A percentile compares a stretch with the other conserved stretches of the same genome.
Evolutionary conservation across 2,888 invertebrate species (phyloP).

Genomic region (Glyphotaelius pellucidus): DNA sequence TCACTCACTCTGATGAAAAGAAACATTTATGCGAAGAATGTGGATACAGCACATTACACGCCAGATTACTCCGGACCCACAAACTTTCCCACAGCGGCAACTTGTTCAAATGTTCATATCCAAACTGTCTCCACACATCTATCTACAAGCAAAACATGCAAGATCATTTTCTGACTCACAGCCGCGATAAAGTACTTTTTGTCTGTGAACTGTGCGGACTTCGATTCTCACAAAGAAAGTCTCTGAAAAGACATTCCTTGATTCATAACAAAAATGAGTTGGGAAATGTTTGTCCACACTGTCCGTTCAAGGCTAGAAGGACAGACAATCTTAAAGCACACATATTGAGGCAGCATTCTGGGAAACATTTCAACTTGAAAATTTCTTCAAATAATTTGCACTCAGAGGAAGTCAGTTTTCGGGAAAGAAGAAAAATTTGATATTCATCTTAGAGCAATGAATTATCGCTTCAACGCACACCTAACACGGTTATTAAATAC

Average conservation of each 20-base stretch:
- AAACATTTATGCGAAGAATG: conserved; percentile 78
- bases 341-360: conserved; percentile 70
- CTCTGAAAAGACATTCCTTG: conserved; percentile 69
- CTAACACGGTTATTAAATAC: background rate
- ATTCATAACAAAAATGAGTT: conserved; percentile 69
- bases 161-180: conserved; percentile 76
- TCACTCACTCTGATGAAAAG: conserved; percentile 74
- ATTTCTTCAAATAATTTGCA: background rate
- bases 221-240: conserved; percentile 77
- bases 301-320: conserved; percentile 74
- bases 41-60: conserved; percentile 77
- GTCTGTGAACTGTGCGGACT: conserved; percentile 79
- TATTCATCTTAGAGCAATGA: background rate
- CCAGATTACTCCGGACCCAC: conserved; percentile 77
- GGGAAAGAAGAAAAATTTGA: background rate
- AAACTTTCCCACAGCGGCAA: conserved; percentile 75
- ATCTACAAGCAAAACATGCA: conserved; percentile 77
- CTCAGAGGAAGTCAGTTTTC: background rate
- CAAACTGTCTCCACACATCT: conserved; percentile 74
- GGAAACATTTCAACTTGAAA: conserved; percentile 38
- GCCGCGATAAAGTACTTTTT: conserved; percentile 75
- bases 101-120: conserved; percentile 73
- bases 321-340: conserved; percentile 78
- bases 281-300: conserved; percentile 72
- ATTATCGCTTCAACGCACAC: background rate